phyloP scores from a whole-genome alignment of 2,113 vertebrate genomes.

The Actenoides lindsayi region DNA sequence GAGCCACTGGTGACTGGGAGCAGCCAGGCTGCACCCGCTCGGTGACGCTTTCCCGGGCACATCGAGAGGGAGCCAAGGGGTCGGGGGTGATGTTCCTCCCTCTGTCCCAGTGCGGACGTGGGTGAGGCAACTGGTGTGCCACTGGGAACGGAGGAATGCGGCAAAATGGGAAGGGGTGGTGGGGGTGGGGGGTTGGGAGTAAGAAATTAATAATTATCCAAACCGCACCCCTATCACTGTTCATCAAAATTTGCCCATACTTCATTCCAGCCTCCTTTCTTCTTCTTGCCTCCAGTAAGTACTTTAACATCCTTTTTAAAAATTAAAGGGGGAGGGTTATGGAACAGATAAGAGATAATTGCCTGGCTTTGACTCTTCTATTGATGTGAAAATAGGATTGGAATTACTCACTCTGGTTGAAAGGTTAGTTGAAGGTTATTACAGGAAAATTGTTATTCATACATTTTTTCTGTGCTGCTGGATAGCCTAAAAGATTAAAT shows the following conservation, averaged over 20 bases:
- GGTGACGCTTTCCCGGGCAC: accelerated
- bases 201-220: constrained; percentile 36
- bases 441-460: constrained; percentile 88
- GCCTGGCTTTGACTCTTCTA: constrained; percentile 81
- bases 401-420: constrained; percentile 93
- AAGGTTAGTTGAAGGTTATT: constrained; percentile 99
- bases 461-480: constrained; percentile 78
- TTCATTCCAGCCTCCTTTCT: constrained; percentile 42
- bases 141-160: background rate
- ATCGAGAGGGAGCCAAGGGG: accelerated
- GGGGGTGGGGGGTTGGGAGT: no score
- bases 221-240: background rate
- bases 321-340: constrained; percentile 72
- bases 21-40: background rate
- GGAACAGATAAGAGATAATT: constrained; percentile 82
- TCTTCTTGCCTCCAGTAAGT: constrained; percentile 46
- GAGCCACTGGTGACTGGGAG: accelerated
- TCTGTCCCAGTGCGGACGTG: background rate
- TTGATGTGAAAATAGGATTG: constrained; percentile 93
- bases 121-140: constrained; percentile 35
- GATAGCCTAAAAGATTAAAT: constrained; percentile 91
- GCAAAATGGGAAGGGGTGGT: background rate
- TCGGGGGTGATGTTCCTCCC: background rate
- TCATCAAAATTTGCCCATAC: constrained; percentile 54
- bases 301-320: constrained; percentile 73